These are phyloP conservation scores for Asbolus verrucosus DNA, from an alignment of 1,140 invertebrate species.

Conservation along the genomic window DNA sequence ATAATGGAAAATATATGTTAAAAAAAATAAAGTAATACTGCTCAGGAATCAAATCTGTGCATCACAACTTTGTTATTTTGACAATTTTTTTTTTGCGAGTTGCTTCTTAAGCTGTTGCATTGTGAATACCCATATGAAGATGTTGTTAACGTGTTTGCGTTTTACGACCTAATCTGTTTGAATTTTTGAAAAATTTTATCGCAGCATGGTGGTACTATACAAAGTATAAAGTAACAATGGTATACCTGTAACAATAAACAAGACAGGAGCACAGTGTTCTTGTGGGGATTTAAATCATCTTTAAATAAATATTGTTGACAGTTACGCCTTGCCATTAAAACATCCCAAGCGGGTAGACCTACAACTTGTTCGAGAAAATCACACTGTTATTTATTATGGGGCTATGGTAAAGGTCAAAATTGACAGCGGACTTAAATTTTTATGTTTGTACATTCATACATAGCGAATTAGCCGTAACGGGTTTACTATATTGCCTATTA, in stretches of 20 bases:
- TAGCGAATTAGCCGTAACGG: slow-evolving; percentile 11
- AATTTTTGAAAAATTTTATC: not conserved
- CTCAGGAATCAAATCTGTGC: too few species aligned
- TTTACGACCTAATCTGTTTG: too few species aligned
- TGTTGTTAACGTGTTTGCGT: too few species aligned
- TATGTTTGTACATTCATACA: slow-evolving; percentile 35
- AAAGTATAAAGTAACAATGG: slow-evolving; percentile 17
- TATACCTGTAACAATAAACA: slow-evolving; percentile 23
- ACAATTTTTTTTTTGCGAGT: too few species aligned
- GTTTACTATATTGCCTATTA: slow-evolving; percentile 17
- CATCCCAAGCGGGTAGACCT: slow-evolving; percentile 43
- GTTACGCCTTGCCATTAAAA: slow-evolving; percentile 56
- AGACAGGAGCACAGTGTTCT: slow-evolving; percentile 30
- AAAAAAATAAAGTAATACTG: too few species aligned
- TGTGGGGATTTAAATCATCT: slow-evolving; percentile 39
- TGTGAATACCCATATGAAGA: too few species aligned
- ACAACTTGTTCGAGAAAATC: slow-evolving; percentile 50
- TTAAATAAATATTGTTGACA: slow-evolving; percentile 57
- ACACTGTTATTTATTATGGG: slow-evolving; percentile 45
- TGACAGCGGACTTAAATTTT: slow-evolving; percentile 36
- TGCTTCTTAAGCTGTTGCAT: too few species aligned
- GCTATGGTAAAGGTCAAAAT: slow-evolving; percentile 28
- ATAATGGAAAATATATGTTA: too few species aligned
- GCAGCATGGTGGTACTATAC: not conserved
- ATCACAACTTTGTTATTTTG: too few species aligned